A percentile compares a stretch with the other conserved stretches of the same genome.
These are phyloP conservation scores for Ornithoptera alexandrae DNA, from an alignment of 2,888 invertebrate genomes.

Conservation along the genomic window DNA sequence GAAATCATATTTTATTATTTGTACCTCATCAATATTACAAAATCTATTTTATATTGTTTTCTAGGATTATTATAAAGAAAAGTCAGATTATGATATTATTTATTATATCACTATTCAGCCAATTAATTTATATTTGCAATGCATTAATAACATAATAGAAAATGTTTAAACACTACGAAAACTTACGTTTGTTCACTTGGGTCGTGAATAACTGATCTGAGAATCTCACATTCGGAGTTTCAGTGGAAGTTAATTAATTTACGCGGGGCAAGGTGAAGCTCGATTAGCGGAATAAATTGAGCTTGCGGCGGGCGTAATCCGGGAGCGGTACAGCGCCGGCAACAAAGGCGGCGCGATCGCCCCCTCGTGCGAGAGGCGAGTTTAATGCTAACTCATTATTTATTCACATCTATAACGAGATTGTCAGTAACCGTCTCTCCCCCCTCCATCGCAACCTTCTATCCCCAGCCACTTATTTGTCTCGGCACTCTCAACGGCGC, in stretches of 20 bases:
- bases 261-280: conserved; percentile 64
- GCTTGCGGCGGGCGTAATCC: conserved; percentile 58
- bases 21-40: too few species aligned
- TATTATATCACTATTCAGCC: not conserved
- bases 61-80: not conserved
- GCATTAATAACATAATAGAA: too few species aligned
- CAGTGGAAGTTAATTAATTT: conserved; percentile 73
- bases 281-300: conserved; percentile 76
- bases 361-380: conserved; percentile 56
- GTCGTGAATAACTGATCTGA: conserved; percentile 36
- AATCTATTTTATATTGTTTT: not conserved
- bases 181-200: not conserved
- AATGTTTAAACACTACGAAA: not conserved
- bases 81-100: too few species aligned
- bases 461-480: conserved; percentile 47
- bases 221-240: conserved; percentile 56
- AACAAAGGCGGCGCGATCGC: conserved; percentile 65
- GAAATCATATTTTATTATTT: too few species aligned
- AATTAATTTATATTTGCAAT: too few species aligned
- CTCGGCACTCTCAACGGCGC: conserved; percentile 47
- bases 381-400: conserved; percentile 76
- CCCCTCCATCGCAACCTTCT: conserved; percentile 44
- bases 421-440: conserved; percentile 65
- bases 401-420: conserved; percentile 78
- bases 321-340: conserved; percentile 66